These are phyloP conservation scores for Phyllotis vaccarum DNA, from an alignment of 2,797 vertebrate species.

Conservation along the genomic window DNA sequence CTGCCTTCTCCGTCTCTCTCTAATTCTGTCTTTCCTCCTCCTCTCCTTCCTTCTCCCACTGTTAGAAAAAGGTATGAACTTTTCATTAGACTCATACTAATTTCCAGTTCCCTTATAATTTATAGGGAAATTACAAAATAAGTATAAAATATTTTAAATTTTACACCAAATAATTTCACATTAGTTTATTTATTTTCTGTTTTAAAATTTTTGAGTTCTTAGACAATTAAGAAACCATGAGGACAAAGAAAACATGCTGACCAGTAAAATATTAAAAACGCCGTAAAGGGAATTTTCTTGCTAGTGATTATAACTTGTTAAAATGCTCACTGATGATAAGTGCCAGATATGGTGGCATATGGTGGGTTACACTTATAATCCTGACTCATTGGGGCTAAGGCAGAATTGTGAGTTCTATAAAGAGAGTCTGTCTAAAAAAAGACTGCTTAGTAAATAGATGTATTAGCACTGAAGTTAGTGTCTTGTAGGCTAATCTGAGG, in stretches of 20 bases:
- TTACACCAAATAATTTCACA: neutral
- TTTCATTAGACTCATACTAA: neutral
- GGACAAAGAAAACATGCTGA: neutral
- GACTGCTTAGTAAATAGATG: neutral
- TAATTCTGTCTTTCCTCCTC: neutral
- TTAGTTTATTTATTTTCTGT: slow-evolving; percentile 40
- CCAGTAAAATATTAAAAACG: neutral
- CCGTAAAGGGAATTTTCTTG: neutral
- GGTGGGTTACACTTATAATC: neutral
- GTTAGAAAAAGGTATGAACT: neutral
- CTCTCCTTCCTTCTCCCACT: neutral
- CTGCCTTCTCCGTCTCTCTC: neutral
- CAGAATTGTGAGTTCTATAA: neutral
- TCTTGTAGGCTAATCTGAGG: neutral
- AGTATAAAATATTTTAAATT: neutral
- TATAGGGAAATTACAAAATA: neutral
- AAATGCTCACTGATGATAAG: neutral
- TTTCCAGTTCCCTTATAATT: slow-evolving; percentile 17
- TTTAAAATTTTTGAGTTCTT: neutral
- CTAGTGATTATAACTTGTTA: neutral
- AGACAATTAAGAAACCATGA: neutral
- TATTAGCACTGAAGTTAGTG: neutral
- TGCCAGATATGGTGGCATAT: neutral
- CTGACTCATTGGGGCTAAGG: neutral
- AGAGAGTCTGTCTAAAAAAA: neutral